Evolutionary conservation across 2,113 vertebrate genomes (phyloP), one percentile per base, ranked within the genome.

Genomic region (Datnioides undecimradiatus): DNA sequence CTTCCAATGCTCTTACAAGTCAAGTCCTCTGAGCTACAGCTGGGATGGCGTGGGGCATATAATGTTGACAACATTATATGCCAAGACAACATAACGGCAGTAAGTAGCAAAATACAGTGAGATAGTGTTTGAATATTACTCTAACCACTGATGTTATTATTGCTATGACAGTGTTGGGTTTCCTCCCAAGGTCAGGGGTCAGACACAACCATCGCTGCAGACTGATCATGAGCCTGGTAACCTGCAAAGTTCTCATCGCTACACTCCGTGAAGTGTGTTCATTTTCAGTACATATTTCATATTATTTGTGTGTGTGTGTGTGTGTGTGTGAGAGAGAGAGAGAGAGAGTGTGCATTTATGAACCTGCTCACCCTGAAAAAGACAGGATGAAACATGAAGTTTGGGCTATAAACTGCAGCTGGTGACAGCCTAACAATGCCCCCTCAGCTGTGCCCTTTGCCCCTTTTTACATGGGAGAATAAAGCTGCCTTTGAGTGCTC

Each of bases 391-490:
- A 84, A 67, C 34, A 68, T 66, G 49, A 59, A 55, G 52, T 75
- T 79, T 73, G 54, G 83, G 45, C 71, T 80, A 46, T 82, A 58
- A 86, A 84, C 77, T 83, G 57, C 58, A 79, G 73, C 84, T 82
- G 83, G 60, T 89, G 90, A 89, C 74, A 91, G 81, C 21, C 41
- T 81, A 83, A 91, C 86, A 91, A 91, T 91, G 82, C 62, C 48
- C 25, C 55, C 74, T 81, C 81, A 88, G 82, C 79, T 79, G 84
- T 82, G 68, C 43, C 64, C 79, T 87, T 74, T 90, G 76, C 23
- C 79, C 77, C 48, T 74, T 81, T 81, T 63, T 48, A 55, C 55
- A 73, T 38, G 21, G 16, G 41, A 52, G 46, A 77, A 60, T 40
- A 31, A 45, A 45, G 33, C 54, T 33, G 64, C 65, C 23, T 51